phyloP scores from a whole-genome alignment of 2,888 invertebrate species.

The Ornithoptera alexandrae region DNA sequence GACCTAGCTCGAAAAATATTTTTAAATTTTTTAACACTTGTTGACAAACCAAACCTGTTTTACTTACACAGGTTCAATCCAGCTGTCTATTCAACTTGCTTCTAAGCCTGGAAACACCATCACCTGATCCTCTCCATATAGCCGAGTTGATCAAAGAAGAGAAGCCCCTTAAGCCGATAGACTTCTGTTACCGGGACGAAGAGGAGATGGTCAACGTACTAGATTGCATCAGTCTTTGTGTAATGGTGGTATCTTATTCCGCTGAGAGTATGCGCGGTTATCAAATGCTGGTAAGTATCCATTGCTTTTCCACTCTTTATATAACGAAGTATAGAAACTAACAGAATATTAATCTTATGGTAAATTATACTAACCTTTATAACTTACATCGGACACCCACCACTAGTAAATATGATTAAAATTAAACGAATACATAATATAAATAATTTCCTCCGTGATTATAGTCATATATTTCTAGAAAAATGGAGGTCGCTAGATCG shows the following conservation, averaged over 20 bases:
- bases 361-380: too few species aligned
- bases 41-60: not conserved
- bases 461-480: too few species aligned
- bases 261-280: constrained; percentile 96
- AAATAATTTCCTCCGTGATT: too few species aligned
- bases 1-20: too few species aligned
- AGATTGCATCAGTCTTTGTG: constrained; percentile 98
- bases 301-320: constrained; percentile 7
- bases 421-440: too few species aligned
- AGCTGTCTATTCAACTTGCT: constrained; percentile 95
- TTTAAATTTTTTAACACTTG: too few species aligned
- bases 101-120: constrained; percentile 94
- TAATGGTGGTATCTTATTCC: constrained; percentile 99
- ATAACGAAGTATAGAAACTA: not conserved
- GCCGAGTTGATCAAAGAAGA: constrained; percentile 94
- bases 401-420: too few species aligned
- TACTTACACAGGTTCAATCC: constrained; percentile 85
- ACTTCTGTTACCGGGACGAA: constrained; percentile 99
- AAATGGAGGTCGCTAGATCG: too few species aligned
- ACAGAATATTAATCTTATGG: too few species aligned
- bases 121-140: constrained; percentile 95
- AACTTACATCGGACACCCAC: too few species aligned
- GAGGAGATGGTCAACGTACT: constrained; percentile 97
- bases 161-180: constrained; percentile 94
- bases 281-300: constrained; percentile 90